Evolutionary conservation across 2,888 invertebrate genomes (phyloP), one percentile per base, ranked within the genome.

Genomic region (Drosophila dives): DNA sequence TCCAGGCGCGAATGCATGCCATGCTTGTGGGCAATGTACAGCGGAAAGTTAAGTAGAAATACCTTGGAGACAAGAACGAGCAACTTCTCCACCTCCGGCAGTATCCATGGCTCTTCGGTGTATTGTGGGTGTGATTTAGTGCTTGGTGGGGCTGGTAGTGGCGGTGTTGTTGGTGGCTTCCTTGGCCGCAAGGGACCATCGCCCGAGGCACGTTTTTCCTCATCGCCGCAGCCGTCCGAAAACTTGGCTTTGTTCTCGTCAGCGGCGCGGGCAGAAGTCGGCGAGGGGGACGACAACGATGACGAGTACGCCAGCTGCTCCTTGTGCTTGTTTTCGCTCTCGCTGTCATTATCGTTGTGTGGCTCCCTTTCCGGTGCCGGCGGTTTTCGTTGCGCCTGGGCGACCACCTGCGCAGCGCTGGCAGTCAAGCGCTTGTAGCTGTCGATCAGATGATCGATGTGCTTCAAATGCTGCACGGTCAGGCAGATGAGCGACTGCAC

Each of bases 11-110:
- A 95, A 89, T 97, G 95, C 67, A 96, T 95, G 60, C 96, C 96
- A 90, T 97, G 97, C 93, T 97, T 97, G 93, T 96, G 97, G 29
- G 98, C 96, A 93, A 98, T 95, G 93, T 98, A 96, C 72, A 98
- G 93, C 83, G 97, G 98, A 92, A 98, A 98, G 93, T 98, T 98
- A 76, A 98, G 94, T 75, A 98, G 94, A 93, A 98, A 98, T 78
- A 95, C 95, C 94, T 98, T 98, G 2, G 98, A 97, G 33, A 98
- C 95, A 86, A 98, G 95, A 89, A 97, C 96, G 92, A 98, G 95
- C 53, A 98, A 94, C 93, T 97, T 97, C 91, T 98, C 98, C 86
- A 97, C 96, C 92, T 98, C 98, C 80, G 96, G 96, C 87, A 96
- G 94, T 40, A 95, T 95, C 97, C 97, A 97, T 58, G 91, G 91